Evolutionary conservation across 2,113 vertebrate species (phyloP), one percentile per base, ranked within the genome.

Genomic region (Oncorhynchus nerka): DNA sequence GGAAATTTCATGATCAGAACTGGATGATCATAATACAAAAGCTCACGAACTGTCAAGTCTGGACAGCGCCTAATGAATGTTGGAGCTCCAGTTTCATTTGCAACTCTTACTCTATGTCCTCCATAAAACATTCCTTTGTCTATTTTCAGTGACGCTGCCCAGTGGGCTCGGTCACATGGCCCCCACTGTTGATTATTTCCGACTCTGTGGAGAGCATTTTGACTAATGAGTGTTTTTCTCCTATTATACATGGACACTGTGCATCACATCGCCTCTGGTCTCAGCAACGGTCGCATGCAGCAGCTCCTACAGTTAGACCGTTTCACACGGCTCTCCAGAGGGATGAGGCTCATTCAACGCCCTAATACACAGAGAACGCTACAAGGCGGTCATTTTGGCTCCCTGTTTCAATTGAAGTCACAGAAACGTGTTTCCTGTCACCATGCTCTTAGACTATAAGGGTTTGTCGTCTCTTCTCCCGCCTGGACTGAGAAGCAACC

Each of bases 201-300:
- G 19, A 71, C 22, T 32, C 68, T 77, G 32, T 20, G 3, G 57
- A 66, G 57, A 55, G 75, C 22, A 26, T 65, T 65, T 77, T 77
- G 69, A 71, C 62, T 77, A 77, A 77, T 77, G 69, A 77, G 57
- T 71, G 59, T 71, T 77, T 71, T 77, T 39, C 75, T 76, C 30
- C 30, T 70, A 55, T 76, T 71, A 20, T 26, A 57, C 65, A 57
- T 69, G 26, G 26, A 20, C n/a, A 57, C 69, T 51, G 7, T 12
- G 34, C 68, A 16, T 24, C 19, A 30, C 15, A 20, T 62, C n/a
- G 71, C 28, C 71, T 24, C 51, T n/a, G 68, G 68, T 22, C 26
- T 22, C 20, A 64, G 22, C 61, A 6, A 22, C 61, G 22, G 22
- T 64, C 22, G 8, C 65, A 62, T 13, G 59, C 59, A 55, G 51